A percentile compares a stretch with the other conserved stretches of the same genome.
phyloP scores from a whole-genome alignment of 2,888 invertebrate genomes.

The Onthophagus sagittarius region DNA sequence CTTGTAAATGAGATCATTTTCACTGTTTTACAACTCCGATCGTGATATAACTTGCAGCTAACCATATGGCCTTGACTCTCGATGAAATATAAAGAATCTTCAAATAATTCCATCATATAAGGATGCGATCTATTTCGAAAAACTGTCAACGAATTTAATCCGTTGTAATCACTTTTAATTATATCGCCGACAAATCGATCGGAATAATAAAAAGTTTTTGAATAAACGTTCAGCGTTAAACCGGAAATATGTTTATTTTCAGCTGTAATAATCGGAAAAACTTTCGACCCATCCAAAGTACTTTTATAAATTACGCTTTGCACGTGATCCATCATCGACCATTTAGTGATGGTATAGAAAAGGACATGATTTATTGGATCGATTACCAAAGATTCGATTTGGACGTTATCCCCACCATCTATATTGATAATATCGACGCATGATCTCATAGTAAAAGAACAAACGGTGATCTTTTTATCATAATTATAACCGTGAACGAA shows the following conservation, averaged over 20 bases:
- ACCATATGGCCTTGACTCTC: constrained; percentile 55
- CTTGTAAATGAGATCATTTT: constrained; percentile 49
- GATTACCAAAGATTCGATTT: constrained; percentile 59
- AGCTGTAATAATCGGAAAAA: constrained; percentile 46
- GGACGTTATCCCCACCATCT: constrained; percentile 43
- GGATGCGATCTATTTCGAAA: constrained; percentile 55
- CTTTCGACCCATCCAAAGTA: constrained; percentile 53
- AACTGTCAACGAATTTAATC: constrained; percentile 46
- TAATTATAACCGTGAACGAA: constrained; percentile 50
- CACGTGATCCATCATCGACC: constrained; percentile 47
- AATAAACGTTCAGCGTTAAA: constrained; percentile 52
- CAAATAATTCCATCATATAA: constrained; percentile 65
- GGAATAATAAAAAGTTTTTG: constrained; percentile 68
- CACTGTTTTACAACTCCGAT: constrained; percentile 40
- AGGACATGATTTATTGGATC: constrained; percentile 59
- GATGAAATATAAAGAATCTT: constrained; percentile 73
- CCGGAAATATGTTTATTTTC: constrained; percentile 45
- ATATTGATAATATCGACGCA: constrained; percentile 43
- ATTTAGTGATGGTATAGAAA: constrained; percentile 55
- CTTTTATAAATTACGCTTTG: constrained; percentile 54
- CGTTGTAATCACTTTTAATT: constrained; percentile 52
- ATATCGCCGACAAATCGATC: constrained; percentile 60
- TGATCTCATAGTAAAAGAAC: constrained; percentile 39
- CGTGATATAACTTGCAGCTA: constrained; percentile 58
- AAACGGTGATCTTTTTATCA: constrained; percentile 40